A percentile compares a stretch with the other conserved stretches of the same genome.
phyloP scores from a whole-genome alignment of 1,140 invertebrate species.

The Belonocnema kinseyi region DNA sequence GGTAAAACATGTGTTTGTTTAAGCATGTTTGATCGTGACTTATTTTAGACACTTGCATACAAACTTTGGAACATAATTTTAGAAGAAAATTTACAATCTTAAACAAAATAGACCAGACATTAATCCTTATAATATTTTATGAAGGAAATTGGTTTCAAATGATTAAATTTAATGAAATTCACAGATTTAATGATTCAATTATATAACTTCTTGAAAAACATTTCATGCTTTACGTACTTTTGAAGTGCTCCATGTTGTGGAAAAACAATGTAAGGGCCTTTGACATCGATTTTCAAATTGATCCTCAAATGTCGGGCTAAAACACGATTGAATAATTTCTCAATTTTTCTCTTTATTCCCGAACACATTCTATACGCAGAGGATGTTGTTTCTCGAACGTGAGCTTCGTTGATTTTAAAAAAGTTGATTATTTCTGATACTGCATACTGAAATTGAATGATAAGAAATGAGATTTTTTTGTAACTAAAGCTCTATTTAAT shows the following conservation, averaged over 20 bases:
- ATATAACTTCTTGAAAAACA: background rate
- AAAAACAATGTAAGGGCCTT: constrained; percentile 86
- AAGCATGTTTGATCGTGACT: too few relatives aligned
- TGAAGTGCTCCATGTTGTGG: constrained; percentile 86
- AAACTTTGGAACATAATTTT: too few relatives aligned
- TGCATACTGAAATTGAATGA: constrained; percentile 79
- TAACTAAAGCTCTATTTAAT: background rate
- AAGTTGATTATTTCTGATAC: constrained; percentile 85
- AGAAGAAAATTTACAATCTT: too few relatives aligned
- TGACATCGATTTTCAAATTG: constrained; percentile 85
- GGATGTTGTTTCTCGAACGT: constrained; percentile 62
- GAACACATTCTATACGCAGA: constrained; percentile 60
- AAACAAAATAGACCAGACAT: too few relatives aligned
- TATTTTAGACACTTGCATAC: too few relatives aligned
- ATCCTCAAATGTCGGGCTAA: constrained; percentile 80
- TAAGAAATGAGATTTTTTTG: constrained; percentile 52
- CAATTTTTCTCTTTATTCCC: constrained; percentile 53
- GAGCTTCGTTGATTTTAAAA: constrained; percentile 77
- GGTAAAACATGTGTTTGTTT: too few relatives aligned
- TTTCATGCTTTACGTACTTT: constrained; percentile 78
- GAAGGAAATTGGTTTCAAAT: too few relatives aligned
- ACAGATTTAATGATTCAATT: too few relatives aligned
- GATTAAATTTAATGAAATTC: too few relatives aligned
- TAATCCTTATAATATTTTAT: too few relatives aligned
- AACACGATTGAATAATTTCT: constrained; percentile 61